Conservation (phyloP, 2,113 vertebrate genomes). For the Astur gentilis region DNA sequence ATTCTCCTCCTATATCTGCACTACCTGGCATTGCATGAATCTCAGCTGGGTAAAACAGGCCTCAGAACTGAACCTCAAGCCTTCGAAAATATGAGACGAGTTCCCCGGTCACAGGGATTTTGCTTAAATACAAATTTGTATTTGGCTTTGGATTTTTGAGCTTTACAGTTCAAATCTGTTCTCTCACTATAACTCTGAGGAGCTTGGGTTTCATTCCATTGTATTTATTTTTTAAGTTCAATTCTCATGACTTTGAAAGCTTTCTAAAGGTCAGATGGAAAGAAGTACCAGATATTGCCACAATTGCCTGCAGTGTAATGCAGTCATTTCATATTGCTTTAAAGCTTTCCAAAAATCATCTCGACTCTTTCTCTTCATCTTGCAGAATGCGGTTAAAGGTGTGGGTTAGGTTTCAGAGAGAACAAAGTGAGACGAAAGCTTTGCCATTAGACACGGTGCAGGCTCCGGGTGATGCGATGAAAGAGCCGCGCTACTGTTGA, state of each 20-base stretch:
- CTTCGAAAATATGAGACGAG: not conserved
- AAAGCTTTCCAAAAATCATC: not conserved
- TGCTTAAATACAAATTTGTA: not conserved
- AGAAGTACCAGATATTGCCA: not conserved
- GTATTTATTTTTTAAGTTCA: constrained; percentile 23
- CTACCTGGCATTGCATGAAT: not conserved
- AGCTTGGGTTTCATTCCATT: not conserved
- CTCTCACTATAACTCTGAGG: not conserved
- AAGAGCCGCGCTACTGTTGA: not conserved
- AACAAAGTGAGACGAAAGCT: not conserved
- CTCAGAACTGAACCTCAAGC: not conserved
- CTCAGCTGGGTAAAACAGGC: not conserved
- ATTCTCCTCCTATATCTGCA: not conserved
- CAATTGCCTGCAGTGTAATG: not conserved
- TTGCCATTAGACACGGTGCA: not conserved
- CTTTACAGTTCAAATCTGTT: not conserved
- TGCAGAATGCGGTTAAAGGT: not conserved
- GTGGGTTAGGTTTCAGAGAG: not conserved
- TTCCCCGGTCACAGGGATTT: not conserved
- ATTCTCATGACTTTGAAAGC: constrained; percentile 1
- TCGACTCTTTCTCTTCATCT: not conserved
- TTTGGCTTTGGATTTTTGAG: not conserved
- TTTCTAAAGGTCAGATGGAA: constrained; percentile 22
- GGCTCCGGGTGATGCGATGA: not conserved
- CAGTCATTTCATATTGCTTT: not conserved